Evolutionary conservation across 2,797 vertebrate species (phyloP).

Genomic region (Peromyscus nudipes): DNA sequence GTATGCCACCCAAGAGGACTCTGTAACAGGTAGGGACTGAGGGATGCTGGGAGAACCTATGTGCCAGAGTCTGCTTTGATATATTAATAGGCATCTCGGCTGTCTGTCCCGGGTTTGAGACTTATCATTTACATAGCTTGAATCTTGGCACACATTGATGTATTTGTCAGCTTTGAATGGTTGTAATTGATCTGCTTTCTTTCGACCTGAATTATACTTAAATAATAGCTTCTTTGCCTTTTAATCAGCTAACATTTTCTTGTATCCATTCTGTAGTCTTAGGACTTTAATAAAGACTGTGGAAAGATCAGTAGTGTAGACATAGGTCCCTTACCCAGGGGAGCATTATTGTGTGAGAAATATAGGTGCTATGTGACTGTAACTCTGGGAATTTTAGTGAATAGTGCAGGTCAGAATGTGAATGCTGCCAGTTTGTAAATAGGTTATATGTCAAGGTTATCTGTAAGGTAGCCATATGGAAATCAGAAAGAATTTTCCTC

Average conservation of each 20-base stretch:
- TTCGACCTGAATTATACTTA: conserved; percentile 37
- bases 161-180: neutral
- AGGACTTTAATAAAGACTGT: neutral
- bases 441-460: neutral
- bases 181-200: conserved; percentile 37
- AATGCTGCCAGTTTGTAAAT: neutral
- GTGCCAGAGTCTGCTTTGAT: neutral
- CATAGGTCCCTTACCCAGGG: neutral
- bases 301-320: neutral
- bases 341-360: neutral
- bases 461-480: neutral
- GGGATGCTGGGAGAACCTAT: neutral
- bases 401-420: neutral
- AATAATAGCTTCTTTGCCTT: neutral
- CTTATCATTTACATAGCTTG: neutral
- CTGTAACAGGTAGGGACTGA: neutral
- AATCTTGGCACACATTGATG: neutral
- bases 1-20: neutral
- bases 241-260: neutral
- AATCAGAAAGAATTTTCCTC: neutral
- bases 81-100: neutral
- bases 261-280: neutral
- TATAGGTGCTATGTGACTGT: neutral
- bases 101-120: neutral
- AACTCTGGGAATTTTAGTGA: conserved; percentile 22